Evolutionary conservation across 2,797 vertebrate genomes (phyloP).

Genomic region (Halcyon leucocephala): DNA sequence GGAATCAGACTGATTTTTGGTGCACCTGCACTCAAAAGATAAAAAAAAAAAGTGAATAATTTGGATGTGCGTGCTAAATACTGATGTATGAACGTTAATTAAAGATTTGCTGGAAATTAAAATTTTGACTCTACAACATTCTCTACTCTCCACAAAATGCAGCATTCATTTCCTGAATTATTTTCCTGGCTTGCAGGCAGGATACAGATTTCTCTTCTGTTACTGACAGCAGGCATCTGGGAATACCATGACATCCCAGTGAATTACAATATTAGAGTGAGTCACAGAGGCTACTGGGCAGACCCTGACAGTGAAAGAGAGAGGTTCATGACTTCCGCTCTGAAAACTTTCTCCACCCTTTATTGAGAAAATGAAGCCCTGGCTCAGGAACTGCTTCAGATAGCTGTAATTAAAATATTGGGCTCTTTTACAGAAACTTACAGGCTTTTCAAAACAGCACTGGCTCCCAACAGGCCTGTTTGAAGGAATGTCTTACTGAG

Average conservation of each 20-base stretch:
- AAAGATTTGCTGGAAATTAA: constrained; percentile 27
- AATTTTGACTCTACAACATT: not conserved
- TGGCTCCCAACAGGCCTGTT: not conserved
- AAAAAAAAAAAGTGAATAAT: not conserved
- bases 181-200: constrained; percentile 23
- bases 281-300: not conserved
- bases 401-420: not conserved
- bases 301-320: not conserved
- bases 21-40: constrained; percentile 9
- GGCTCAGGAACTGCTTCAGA: not conserved
- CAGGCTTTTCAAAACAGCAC: not conserved
- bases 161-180: constrained; percentile 28
- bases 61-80: not conserved
- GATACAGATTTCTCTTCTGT: not conserved
- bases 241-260: not conserved
- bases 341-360: not conserved
- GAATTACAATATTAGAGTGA: constrained; percentile 10
- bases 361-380: not conserved
- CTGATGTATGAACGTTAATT: not conserved
- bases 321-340: not conserved
- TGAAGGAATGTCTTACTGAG: not conserved
- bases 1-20: not conserved
- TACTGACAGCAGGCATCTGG: constrained; percentile 18
- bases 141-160: not conserved
- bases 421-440: not conserved